Conservation (phyloP, 2,797 vertebrate genomes). For the Linurgus olivaceus region DNA sequence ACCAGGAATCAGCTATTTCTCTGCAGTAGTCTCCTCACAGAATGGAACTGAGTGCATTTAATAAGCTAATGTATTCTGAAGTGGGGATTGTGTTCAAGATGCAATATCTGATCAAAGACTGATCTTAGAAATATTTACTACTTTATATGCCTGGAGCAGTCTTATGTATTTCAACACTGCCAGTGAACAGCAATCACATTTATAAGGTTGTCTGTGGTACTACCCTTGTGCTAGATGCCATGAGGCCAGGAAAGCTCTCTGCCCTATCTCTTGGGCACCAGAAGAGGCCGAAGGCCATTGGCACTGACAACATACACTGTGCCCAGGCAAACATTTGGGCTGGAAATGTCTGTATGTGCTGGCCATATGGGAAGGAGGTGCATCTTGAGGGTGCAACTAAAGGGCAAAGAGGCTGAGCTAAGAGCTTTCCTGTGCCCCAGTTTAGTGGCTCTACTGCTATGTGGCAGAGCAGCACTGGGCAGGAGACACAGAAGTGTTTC, state of each 20-base stretch:
- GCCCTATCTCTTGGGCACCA: neutral
- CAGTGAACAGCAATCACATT: neutral
- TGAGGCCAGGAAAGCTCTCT: neutral
- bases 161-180: neutral
- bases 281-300: neutral
- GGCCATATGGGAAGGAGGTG: neutral
- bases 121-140: neutral
- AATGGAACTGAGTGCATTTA: neutral
- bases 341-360: neutral
- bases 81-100: neutral
- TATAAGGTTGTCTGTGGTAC: neutral
- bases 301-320: neutral
- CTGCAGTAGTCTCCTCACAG: neutral
- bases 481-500: neutral
- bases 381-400: neutral
- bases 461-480: neutral
- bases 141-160: neutral
- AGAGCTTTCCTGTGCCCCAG: neutral
- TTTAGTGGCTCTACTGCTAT: neutral
- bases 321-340: neutral
- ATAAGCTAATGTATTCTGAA: neutral
- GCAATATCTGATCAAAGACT: neutral
- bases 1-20: neutral
- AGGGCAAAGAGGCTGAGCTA: neutral
- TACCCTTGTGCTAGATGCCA: neutral